A percentile compares a stretch with the other conserved stretches of the same genome.
These are phyloP conservation scores for Xanthia icteritia DNA, from an alignment of 2,888 invertebrate species.

Conservation along the genomic window DNA sequence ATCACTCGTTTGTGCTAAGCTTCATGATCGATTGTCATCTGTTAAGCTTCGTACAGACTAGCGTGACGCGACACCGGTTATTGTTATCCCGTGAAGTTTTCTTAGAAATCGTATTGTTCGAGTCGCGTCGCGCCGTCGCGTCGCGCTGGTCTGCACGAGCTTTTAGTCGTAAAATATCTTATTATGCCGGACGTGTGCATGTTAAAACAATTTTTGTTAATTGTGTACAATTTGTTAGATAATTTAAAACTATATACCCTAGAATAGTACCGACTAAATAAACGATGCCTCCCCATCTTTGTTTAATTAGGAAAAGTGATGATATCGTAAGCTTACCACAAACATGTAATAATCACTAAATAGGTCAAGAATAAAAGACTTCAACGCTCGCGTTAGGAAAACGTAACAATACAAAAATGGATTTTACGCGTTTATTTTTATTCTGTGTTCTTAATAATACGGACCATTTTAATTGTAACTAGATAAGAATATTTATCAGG, in stretches of 20 bases:
- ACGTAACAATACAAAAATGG: not conserved
- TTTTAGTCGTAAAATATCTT: constrained; percentile 21
- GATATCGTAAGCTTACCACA: constrained; percentile 6
- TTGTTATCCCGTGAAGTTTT: too few relatives aligned
- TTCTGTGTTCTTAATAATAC: not conserved
- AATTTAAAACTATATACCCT: not conserved
- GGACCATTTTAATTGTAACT: not conserved
- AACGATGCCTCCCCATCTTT: not conserved
- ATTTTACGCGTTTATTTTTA: not conserved
- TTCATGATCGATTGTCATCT: constrained; percentile 21
- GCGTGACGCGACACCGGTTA: too few relatives aligned
- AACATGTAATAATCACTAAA: constrained; percentile 15
- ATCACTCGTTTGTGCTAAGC: constrained; percentile 14
- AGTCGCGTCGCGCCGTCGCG: too few relatives aligned
- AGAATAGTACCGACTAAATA: not conserved
- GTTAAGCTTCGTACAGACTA: too few relatives aligned
- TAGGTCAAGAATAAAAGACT: constrained; percentile 61
- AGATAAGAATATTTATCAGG: not conserved
- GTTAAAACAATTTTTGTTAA: constrained; percentile 29
- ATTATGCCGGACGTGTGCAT: not conserved
- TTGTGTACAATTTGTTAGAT: not conserved
- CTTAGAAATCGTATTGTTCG: too few relatives aligned
- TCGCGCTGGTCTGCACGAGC: too few relatives aligned
- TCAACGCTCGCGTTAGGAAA: constrained; percentile 54
- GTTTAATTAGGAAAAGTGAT: not conserved